These are phyloP conservation scores for Circaetus gallicus DNA, from an alignment of 2,113 vertebrate species.

Conservation along the genomic window DNA sequence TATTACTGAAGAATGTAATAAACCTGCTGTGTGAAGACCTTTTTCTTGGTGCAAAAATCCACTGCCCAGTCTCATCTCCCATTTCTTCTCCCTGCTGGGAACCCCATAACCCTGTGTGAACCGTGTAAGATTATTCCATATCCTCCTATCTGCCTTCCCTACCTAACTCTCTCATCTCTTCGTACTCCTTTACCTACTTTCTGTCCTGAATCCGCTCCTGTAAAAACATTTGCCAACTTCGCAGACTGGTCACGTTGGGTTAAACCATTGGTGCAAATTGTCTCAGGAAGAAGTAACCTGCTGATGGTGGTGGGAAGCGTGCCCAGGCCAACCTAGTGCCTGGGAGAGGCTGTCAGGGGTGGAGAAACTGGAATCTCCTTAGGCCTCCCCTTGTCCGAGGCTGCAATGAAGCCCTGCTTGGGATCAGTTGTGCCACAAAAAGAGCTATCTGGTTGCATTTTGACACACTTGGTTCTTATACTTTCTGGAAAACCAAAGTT, in stretches of 20 bases:
- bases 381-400: not conserved
- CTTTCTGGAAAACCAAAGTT: not conserved
- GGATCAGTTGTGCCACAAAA: not conserved
- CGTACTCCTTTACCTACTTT: not conserved
- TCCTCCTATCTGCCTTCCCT: not conserved
- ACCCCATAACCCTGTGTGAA: not conserved
- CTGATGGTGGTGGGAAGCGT: not conserved
- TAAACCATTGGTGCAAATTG: not conserved
- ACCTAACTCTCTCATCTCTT: not conserved
- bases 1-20: not conserved
- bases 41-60: not conserved
- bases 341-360: not conserved
- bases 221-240: not conserved
- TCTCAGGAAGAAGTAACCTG: not conserved
- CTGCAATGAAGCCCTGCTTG: not conserved
- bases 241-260: rapidly evolving
- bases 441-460: not conserved
- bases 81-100: not conserved
- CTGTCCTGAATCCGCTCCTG: not conserved
- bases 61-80: not conserved
- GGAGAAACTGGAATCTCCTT: not conserved
- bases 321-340: not conserved
- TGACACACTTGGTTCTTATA: not conserved
- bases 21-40: not conserved
- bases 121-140: not conserved